phyloP scores from a whole-genome alignment of 37 sponge, comb jelly and placozoan species.

The Haliclona indistincta region DNA sequence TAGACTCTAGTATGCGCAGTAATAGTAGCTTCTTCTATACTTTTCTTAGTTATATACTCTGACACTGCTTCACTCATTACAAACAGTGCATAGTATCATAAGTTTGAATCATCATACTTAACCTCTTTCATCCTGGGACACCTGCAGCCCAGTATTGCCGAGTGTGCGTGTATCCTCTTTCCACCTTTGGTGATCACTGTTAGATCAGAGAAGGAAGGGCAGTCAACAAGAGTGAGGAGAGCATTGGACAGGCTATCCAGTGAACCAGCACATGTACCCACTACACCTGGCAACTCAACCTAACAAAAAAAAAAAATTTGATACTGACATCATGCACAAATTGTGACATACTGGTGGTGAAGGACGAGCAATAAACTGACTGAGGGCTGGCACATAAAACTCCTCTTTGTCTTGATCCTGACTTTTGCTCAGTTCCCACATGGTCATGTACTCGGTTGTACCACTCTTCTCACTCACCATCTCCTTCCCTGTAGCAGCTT shows the following conservation, averaged over 20 bases:
- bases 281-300: neutral
- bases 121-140: conserved; percentile 54
- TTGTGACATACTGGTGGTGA: conserved; percentile 3
- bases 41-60: neutral
- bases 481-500: too few relatives aligned
- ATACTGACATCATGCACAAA: neutral
- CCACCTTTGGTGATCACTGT: conserved; percentile 21
- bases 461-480: too few relatives aligned
- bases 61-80: neutral
- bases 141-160: conserved; percentile 42
- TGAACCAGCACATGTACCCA: neutral
- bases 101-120: neutral
- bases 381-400: conserved; percentile 57
- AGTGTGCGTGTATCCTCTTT: conserved; percentile 39
- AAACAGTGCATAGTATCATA: neutral
- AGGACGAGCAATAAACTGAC: conserved; percentile 17
- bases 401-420: neutral
- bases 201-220: conserved; percentile 50
- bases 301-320: neutral
- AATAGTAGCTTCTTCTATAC: too few relatives aligned
- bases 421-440: conserved; percentile 44
- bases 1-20: neutral
- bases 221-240: conserved; percentile 23
- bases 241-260: conserved; percentile 19
- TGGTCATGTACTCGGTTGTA: conserved; percentile 4